phyloP scores from a whole-genome alignment of 1,140 invertebrate genomes.

The Tetramorium alpestre region DNA sequence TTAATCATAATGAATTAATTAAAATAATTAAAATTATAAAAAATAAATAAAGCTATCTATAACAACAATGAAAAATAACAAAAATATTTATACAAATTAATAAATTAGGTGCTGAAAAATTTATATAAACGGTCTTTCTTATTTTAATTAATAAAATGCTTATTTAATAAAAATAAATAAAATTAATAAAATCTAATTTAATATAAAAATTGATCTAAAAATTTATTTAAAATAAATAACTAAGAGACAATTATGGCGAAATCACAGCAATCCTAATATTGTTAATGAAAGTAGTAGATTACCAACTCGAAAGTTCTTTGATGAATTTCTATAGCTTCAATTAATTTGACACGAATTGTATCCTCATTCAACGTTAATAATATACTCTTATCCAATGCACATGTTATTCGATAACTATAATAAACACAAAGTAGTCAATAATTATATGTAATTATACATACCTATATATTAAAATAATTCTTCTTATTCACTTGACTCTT shows the following conservation, averaged over 20 bases:
- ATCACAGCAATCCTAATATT: not conserved
- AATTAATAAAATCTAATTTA: not conserved
- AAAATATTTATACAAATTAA: not conserved
- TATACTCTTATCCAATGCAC: not conserved
- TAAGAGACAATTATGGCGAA: not conserved
- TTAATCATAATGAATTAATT: not conserved
- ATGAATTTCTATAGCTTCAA: constrained; percentile 19
- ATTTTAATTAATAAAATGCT: not conserved
- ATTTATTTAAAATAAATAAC: not conserved
- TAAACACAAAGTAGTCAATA: not conserved
- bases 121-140: not conserved
- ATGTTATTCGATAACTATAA: constrained; percentile 34
- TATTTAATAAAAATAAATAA: not conserved
- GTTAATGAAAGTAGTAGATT: not conserved
- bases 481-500: not conserved
- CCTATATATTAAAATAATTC: not conserved
- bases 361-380: not conserved
- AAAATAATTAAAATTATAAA: constrained; percentile 11
- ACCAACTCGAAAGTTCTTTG: constrained; percentile 20
- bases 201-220: not conserved
- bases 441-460: not conserved
- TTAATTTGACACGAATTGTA: constrained; percentile 3
- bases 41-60: not conserved
- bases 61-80: not conserved
- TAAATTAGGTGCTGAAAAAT: not conserved